A percentile compares a stretch with the other conserved stretches of the same genome.
Conservation (phyloP, 64 coral and sea anemone genomes). For the Acropora yongei region DNA sequence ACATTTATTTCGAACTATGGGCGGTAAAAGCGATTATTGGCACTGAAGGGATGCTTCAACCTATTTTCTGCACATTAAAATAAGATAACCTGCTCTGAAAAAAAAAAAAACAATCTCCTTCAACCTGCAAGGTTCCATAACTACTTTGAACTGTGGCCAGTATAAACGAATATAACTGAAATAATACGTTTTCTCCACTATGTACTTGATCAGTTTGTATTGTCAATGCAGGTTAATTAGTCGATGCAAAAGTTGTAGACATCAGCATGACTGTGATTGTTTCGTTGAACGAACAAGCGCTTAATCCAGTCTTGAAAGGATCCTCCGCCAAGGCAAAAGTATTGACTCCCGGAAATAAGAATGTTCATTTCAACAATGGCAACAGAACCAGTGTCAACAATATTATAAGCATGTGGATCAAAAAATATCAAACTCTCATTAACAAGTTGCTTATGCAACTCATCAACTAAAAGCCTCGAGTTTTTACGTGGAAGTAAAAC, state of each 20-base stretch:
- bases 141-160: too few species aligned
- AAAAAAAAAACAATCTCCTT: too few species aligned
- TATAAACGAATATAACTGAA: too few species aligned
- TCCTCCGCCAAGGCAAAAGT: conserved; percentile 84
- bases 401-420: conserved; percentile 58
- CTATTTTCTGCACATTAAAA: too few species aligned
- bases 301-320: conserved; percentile 90
- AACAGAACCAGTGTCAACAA: conserved; percentile 72
- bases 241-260: neutral
- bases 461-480: neutral
- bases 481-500: neutral
- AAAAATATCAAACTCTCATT: conserved; percentile 60
- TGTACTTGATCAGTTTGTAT: too few species aligned
- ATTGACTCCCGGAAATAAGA: conserved; percentile 73
- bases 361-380: conserved; percentile 97
- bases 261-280: neutral
- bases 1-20: too few species aligned
- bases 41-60: too few species aligned
- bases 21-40: too few species aligned
- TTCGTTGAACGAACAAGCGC: conserved; percentile 35
- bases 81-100: too few species aligned
- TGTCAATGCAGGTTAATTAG: neutral
- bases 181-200: too few species aligned
- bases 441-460: neutral
- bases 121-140: too few species aligned